These are phyloP conservation scores for Balanococcus diminutus DNA, from an alignment of 2,888 invertebrate genomes.

Conservation along the genomic window DNA sequence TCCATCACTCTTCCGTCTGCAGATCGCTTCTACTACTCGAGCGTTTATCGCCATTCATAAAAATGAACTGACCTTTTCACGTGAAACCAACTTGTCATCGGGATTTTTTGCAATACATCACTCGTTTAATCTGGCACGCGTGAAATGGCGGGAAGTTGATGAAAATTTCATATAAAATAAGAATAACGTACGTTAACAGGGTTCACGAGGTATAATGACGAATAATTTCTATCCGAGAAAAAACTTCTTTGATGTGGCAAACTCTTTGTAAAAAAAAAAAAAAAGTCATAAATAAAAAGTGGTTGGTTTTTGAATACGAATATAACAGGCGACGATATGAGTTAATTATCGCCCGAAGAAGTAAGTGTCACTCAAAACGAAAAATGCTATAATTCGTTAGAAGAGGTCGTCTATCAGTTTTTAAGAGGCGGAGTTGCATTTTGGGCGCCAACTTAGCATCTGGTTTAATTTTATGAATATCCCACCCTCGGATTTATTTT, in stretches of 20 bases:
- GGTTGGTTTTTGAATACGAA: slow-evolving; percentile 39
- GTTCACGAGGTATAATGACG: not conserved
- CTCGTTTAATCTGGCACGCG: not conserved
- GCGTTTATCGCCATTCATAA: not conserved
- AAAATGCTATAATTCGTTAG: slow-evolving; percentile 52
- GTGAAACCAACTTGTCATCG: not conserved
- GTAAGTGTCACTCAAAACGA: slow-evolving; percentile 48
- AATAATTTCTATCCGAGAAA: not conserved
- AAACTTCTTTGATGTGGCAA: slow-evolving; percentile 39
- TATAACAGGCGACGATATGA: slow-evolving; percentile 48
- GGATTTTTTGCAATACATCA: not conserved
- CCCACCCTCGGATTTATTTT: slow-evolving; percentile 51
- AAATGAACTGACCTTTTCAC: slow-evolving; percentile 33
- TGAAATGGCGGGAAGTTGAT: slow-evolving; percentile 12
- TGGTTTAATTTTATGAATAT: slow-evolving; percentile 48
- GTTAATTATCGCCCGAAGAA: slow-evolving; percentile 49
- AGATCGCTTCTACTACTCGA: not conserved
- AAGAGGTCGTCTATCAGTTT: slow-evolving; percentile 53
- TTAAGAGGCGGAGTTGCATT: slow-evolving; percentile 51
- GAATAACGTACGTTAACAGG: not conserved
- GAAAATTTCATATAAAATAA: not conserved
- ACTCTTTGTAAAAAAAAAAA: slow-evolving; percentile 28
- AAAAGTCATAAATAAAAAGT: slow-evolving; percentile 50
- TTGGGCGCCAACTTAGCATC: slow-evolving; percentile 53
- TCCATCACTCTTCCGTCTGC: too few species aligned